Conservation (phyloP, 2,113 vertebrate genomes). For the Misgurnus mizolepis region DNA sequence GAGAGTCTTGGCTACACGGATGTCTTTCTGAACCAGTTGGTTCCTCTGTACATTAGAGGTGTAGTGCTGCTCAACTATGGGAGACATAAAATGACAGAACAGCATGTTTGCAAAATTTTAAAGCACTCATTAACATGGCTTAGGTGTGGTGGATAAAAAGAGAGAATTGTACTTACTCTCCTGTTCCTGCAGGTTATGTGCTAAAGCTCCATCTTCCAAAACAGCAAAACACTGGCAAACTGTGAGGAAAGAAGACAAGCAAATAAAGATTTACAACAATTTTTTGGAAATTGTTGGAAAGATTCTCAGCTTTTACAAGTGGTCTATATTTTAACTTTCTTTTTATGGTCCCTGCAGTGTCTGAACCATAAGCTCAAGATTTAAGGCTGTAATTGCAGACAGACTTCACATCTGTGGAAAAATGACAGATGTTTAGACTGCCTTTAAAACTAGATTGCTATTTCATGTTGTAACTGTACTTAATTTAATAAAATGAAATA, state of each 20-base stretch:
- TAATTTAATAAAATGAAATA: neutral
- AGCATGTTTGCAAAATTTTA: neutral
- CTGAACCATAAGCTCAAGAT: neutral
- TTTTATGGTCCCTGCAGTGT: neutral
- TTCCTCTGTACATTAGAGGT: conserved; percentile 76
- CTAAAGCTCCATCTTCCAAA: conserved; percentile 75
- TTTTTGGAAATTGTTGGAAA: neutral
- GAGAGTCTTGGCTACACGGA: conserved; percentile 69
- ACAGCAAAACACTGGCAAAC: conserved; percentile 73
- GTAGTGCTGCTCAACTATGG: conserved; percentile 75
- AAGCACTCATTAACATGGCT: neutral
- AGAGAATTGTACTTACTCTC: conserved; percentile 68
- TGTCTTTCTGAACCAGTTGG: conserved; percentile 75
- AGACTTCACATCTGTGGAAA: neutral
- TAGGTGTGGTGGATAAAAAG: neutral
- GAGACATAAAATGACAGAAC: neutral
- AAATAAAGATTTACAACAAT: neutral
- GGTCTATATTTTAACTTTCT: neutral
- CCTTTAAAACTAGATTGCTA: neutral
- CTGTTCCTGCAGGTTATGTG: conserved; percentile 76
- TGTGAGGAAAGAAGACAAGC: conserved; percentile 58
- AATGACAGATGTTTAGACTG: neutral
- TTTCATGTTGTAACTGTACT: neutral
- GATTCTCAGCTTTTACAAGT: neutral
- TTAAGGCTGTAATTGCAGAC: neutral